These are phyloP conservation scores for Sorex maritimensis DNA, from an alignment of 2,797 vertebrate species.

Conservation along the genomic window DNA sequence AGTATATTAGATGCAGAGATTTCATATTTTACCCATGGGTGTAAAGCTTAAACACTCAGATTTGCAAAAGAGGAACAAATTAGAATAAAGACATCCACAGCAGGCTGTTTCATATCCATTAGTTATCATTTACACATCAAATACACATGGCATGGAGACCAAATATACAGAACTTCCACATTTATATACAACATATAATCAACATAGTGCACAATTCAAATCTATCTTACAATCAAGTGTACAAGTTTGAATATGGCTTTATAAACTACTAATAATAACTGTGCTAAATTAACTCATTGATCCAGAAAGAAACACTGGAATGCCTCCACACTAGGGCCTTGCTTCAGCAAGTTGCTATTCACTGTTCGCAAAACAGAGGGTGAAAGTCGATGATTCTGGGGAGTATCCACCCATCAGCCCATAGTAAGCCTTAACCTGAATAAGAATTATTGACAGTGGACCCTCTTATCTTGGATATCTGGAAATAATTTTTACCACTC, in stretches of 20 bases:
- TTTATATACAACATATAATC: constrained; percentile 91
- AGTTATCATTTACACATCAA: constrained; percentile 93
- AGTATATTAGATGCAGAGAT: constrained; percentile 83
- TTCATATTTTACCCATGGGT: constrained; percentile 22
- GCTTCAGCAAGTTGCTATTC: constrained; percentile 70
- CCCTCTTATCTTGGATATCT: constrained; percentile 74
- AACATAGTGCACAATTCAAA: constrained; percentile 91
- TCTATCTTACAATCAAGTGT: constrained; percentile 92
- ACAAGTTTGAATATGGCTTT: constrained; percentile 95
- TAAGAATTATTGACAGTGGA: constrained; percentile 42
- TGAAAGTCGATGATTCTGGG: background rate
- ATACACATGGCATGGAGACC: constrained; percentile 91
- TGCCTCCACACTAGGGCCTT: constrained; percentile 76
- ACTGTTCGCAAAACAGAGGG: constrained; percentile 68
- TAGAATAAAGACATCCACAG: constrained; percentile 88
- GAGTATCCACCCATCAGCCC: background rate
- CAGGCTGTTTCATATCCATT: constrained; percentile 91
- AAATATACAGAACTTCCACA: constrained; percentile 92
- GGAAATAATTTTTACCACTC: constrained; percentile 65
- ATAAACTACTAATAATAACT: constrained; percentile 92
- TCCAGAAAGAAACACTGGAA: constrained; percentile 86
- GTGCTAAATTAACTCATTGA: constrained; percentile 87
- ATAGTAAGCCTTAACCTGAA: constrained; percentile 67
- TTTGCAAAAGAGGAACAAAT: constrained; percentile 74
- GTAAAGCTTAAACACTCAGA: constrained; percentile 65